Evolutionary conservation across 2,888 invertebrate species (phyloP), one percentile per base, ranked within the genome.

Genomic region (Ditylenchus weischeri): DNA sequence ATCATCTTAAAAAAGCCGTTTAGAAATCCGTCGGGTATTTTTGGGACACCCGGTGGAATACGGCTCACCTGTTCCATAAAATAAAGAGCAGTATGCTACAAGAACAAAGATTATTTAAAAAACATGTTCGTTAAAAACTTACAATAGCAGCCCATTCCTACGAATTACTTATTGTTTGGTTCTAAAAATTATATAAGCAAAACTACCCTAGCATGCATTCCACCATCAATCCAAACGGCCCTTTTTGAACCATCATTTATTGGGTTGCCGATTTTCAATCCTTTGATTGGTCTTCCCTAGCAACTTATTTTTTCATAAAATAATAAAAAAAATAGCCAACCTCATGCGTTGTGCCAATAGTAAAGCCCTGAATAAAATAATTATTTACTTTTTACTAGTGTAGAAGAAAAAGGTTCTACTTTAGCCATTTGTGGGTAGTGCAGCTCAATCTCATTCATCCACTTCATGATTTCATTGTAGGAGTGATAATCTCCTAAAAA

Each of bases 161-260:
- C 15, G 48, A 61, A 6, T 6, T 61, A 19, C 19, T 10, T 23
- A 15, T 48, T 60, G 1, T 60, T 29, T 19, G 23, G 10, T 29
- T 11, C 51, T 15, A 35, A 1, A 29, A 18, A 60, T 15, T 43
- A 6, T 5, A 60, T 60, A 18, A 13, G 3, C 11, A 43, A 43
- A 54, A 66, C 50, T 51, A 62, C 67, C 58, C 69, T 68, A 19
- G 81, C 80, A 68, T 82, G 82, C 54, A 82, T 82, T 10, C 82
- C 82, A 23, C 77, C 82, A 68, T 82, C 82, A 51, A 82, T 77
- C 81, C 80, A 82, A 35, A 83, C 73, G 10, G 75, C 70, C 50
- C 76, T 68, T 59, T 79, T 80, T 58, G 70, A 70, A 10, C 71
- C 74, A 43, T 75, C 70, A 57, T 64, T 63, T 59, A 77, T 71